phyloP scores from a whole-genome alignment of 2,888 invertebrate species.

The Drosophila testacea region DNA sequence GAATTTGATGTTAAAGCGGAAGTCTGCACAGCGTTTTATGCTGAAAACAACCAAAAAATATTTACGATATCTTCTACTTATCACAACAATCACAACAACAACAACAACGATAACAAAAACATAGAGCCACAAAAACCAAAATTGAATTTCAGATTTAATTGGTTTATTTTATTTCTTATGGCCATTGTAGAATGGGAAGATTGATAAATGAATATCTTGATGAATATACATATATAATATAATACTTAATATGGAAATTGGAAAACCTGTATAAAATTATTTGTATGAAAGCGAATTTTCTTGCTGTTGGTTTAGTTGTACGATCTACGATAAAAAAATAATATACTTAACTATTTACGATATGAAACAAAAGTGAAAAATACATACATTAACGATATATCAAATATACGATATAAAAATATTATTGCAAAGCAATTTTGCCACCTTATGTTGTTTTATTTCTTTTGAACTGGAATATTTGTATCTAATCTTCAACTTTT shows the following conservation, averaged over 20 bases:
- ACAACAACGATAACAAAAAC: slow-evolving; percentile 11
- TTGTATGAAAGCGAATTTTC: slow-evolving; percentile 79
- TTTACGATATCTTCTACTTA: slow-evolving; percentile 54
- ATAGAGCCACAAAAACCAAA: slow-evolving; percentile 59
- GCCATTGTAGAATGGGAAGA: slow-evolving; percentile 37
- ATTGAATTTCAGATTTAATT: slow-evolving; percentile 42
- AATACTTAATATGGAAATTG: slow-evolving; percentile 53
- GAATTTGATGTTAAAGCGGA: slow-evolving; percentile 49
- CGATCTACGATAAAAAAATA: slow-evolving; percentile 52
- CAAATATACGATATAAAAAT: slow-evolving; percentile 56
- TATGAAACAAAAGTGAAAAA: slow-evolving; percentile 44
- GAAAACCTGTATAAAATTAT: slow-evolving; percentile 59
- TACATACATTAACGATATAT: slow-evolving; percentile 68
- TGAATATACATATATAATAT: slow-evolving; percentile 39
- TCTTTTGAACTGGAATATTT: slow-evolving; percentile 22
- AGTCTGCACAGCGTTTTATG: slow-evolving; percentile 75
- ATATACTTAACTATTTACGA: slow-evolving; percentile 48
- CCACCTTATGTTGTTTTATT: slow-evolving; percentile 66
- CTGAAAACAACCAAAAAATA: slow-evolving; percentile 67
- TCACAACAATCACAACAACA: slow-evolving; percentile 30
- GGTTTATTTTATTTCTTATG: slow-evolving; percentile 37
- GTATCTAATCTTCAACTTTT: slow-evolving; percentile 48
- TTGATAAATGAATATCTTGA: slow-evolving; percentile 34
- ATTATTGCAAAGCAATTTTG: slow-evolving; percentile 45
- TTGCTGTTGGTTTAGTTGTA: slow-evolving; percentile 80